Conservation (phyloP, 2,113 vertebrate species). For the Indri indri region DNA sequence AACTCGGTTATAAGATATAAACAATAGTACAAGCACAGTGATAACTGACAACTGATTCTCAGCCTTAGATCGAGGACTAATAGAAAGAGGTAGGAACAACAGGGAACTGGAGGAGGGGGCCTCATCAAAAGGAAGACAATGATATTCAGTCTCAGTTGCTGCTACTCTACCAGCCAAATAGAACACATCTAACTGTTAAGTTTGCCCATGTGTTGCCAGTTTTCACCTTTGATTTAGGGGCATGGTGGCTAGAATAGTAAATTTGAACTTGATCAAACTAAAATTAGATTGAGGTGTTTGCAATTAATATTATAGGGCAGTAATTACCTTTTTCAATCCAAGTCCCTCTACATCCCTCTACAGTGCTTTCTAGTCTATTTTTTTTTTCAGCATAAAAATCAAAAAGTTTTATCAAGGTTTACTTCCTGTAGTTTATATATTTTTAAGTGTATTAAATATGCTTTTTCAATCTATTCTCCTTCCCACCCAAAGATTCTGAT, state of each 20-base stretch:
- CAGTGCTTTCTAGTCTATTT: not conserved
- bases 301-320: not conserved
- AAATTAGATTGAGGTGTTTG: not conserved
- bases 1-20: not conserved
- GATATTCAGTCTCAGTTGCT: not conserved
- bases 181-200: not conserved
- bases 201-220: not conserved
- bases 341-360: not conserved
- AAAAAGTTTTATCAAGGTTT: constrained; percentile 18
- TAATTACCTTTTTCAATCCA: not conserved
- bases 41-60: not conserved
- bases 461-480: not conserved
- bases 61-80: not conserved
- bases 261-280: not conserved
- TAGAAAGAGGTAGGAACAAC: not conserved
- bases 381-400: not conserved
- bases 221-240: not conserved
- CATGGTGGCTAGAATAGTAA: not conserved
- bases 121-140: not conserved
- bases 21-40: not conserved
- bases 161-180: not conserved
- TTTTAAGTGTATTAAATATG: not conserved
- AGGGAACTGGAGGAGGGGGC: not conserved
- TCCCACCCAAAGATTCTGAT: not conserved
- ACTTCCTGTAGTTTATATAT: not conserved